A percentile compares a stretch with the other conserved stretches of the same genome.
These are phyloP conservation scores for Apocheima hispidaria DNA, from an alignment of 2,888 invertebrate genomes.

Conservation along the genomic window DNA sequence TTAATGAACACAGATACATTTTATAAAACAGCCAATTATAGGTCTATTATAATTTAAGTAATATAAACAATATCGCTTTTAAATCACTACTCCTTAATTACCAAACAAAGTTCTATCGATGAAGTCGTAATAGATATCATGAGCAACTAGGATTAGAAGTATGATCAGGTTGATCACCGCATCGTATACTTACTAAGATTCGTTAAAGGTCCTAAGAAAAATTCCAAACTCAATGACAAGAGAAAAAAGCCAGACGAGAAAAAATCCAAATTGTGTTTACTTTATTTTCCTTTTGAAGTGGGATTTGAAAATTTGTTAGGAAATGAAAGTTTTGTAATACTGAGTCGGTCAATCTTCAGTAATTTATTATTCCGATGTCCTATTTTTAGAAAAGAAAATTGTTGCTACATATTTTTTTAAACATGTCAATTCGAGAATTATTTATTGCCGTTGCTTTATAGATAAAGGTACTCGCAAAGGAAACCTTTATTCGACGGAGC, in stretches of 20 bases:
- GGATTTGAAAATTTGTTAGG: background rate
- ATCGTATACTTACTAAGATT: background rate
- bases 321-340: background rate
- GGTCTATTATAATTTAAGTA: too few relatives aligned
- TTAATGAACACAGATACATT: too few relatives aligned
- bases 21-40: too few relatives aligned
- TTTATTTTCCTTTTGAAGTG: background rate
- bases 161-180: background rate
- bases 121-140: background rate
- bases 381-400: constrained; percentile 5
- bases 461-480: constrained; percentile 18
- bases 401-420: background rate
- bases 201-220: too few relatives aligned
- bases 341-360: background rate
- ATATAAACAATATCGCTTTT: background rate
- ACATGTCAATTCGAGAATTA: constrained; percentile 11
- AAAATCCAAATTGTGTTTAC: background rate
- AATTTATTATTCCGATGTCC: background rate
- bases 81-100: too few relatives aligned
- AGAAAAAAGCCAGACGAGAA: too few relatives aligned
- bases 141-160: background rate
- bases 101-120: too few relatives aligned
- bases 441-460: constrained; percentile 17
- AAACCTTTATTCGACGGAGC: constrained; percentile 10
- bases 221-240: too few relatives aligned